Conservation (phyloP, 2,797 vertebrate species). For the Coilia nasus region DNA sequence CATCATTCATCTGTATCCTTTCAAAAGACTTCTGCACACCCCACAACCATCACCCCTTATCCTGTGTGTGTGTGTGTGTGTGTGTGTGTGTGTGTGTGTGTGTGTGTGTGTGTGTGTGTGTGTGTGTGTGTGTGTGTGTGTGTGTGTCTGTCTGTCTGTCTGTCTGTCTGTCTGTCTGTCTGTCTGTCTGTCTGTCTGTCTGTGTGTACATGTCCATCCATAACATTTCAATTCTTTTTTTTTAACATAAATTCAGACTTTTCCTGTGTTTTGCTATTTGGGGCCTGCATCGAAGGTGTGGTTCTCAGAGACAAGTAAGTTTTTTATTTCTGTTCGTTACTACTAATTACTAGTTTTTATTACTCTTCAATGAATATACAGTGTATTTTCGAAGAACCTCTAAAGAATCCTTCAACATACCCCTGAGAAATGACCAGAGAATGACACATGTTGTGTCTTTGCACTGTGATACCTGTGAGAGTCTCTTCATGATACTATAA, state of each 20-base stretch:
- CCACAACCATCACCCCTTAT: too few relatives aligned
- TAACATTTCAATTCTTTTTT: background rate
- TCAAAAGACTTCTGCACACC: background rate
- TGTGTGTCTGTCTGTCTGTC: background rate
- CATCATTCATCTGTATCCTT: constrained; percentile 96
- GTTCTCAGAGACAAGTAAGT: constrained; percentile 93
- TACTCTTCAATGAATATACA: background rate
- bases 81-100: background rate
- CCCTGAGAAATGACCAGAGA: background rate
- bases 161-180: background rate
- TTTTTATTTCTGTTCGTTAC: background rate
- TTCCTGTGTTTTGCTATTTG: constrained; percentile 90
- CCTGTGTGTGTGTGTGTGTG: background rate
- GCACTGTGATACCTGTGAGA: background rate
- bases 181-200: background rate
- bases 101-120: background rate
- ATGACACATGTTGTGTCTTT: too few relatives aligned
- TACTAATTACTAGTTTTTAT: background rate
- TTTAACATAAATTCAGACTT: constrained; percentile 74
- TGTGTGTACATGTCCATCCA: background rate
- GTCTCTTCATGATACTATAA: background rate
- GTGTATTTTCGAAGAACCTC: background rate
- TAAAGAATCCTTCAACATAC: too few relatives aligned
- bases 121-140: constrained; percentile 6
- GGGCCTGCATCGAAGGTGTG: constrained; percentile 93